phyloP scores from a whole-genome alignment of 2,113 vertebrate genomes.

The Deroptyus accipitrinus region DNA sequence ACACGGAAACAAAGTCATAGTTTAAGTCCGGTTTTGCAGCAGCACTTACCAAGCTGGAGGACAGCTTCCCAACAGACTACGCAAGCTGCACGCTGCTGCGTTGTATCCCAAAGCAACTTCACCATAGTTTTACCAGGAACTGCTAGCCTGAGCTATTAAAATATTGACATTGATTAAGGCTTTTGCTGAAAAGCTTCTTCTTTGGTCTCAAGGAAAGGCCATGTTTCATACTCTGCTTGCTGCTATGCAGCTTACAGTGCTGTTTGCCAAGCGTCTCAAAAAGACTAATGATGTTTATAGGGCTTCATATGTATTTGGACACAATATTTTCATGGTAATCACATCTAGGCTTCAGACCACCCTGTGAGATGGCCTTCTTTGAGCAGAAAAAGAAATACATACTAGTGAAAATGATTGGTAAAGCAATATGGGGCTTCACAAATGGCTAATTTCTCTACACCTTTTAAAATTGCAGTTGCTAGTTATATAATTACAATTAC shows the following conservation, averaged over 20 bases:
- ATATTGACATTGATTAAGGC: neutral
- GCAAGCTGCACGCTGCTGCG: neutral
- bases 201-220: neutral
- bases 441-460: neutral
- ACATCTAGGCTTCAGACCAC: neutral
- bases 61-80: neutral
- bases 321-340: neutral
- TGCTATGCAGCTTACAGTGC: neutral
- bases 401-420: neutral
- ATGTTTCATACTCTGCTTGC: neutral
- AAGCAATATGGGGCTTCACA: neutral
- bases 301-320: neutral
- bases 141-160: neutral
- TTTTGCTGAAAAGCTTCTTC: neutral
- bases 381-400: neutral
- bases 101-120: neutral
- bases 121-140: neutral
- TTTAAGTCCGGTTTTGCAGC: neutral
- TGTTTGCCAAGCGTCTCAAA: neutral
- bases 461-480: neutral
- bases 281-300: constrained; percentile 22
- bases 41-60: neutral
- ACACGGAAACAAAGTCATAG: neutral
- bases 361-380: neutral
- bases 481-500: neutral